Base-by-base conservation (phyloP, 2,113 vertebrate genomes). In the Microtus montanus region DNA sequence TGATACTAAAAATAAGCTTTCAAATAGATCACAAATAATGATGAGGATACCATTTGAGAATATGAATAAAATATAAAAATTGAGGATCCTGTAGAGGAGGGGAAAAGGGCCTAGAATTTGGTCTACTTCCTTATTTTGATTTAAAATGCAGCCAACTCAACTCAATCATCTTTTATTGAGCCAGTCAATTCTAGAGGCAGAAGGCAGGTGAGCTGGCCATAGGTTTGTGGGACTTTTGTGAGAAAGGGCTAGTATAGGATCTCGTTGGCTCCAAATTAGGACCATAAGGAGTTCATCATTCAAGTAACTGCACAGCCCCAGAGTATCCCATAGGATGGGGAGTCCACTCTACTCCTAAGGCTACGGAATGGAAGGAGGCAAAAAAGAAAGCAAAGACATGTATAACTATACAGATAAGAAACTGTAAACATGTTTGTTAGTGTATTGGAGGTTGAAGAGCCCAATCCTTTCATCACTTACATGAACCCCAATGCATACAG, bases 1-100 rank as follows among this genome's bases (percentile, higher is more conserved):
- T 15, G n/a, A 79, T 2, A 30, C 12, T 91, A 96, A 90, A 96
- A 22, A 73, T 10, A 77, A 38, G 30, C 6, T 83, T 96, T 87
- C 47, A 64, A 80, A 95, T 35, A 89, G 17, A 89, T 66, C 24
- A 64, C 52, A 85, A 91, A 86, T 75, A 77, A 5, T 28, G 4
- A 47, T 88, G 7, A 90, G 26, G 30, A 90, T 38, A 41, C n/a
- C 19, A 96, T 52, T 11, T 66, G 13, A 92, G 35, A 38, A 64
- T 75, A 75, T 4, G 2, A 92, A 68, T 89, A 63, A 87, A 92
- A 20, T 61, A 80, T 64, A 94, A 74, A 80, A 61, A 66, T 70
- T 47, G 30, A 84, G 38, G 38, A 63, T 83, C 82, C 82, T 74
- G 5, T 22, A 66, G 82, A 38, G 28, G 15, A 4, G 3, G 13